These are phyloP conservation scores for Julus scanicus DNA, from an alignment of 2,888 invertebrate genomes.

Conservation along the genomic window DNA sequence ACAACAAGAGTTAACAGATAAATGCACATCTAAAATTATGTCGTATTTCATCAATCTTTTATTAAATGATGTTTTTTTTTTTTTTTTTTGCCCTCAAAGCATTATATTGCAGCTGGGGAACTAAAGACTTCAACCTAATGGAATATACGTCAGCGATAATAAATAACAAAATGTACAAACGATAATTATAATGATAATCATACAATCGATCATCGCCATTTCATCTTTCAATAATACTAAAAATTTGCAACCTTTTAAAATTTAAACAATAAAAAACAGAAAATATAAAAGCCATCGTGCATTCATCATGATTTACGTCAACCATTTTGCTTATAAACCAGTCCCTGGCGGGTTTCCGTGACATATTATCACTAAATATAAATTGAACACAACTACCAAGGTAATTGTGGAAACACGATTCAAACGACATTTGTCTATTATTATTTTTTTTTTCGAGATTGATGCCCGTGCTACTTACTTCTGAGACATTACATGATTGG, in stretches of 20 bases:
- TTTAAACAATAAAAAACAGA: constrained; percentile 39
- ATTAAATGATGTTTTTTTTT: constrained; percentile 8
- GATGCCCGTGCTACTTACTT: not conserved
- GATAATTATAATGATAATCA: constrained; percentile 17
- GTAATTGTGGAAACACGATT: not conserved
- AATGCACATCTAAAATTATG: constrained; percentile 32
- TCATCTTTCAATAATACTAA: constrained; percentile 9
- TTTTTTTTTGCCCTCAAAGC: not conserved
- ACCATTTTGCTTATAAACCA: not conserved
- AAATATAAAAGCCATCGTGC: constrained; percentile 34
- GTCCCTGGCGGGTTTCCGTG: not conserved
- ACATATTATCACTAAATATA: not conserved
- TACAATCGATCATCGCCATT: constrained; percentile 36
- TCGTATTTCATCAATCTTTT: constrained; percentile 35
- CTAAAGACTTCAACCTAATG: constrained; percentile 26
- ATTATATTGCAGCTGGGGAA: constrained; percentile 30
- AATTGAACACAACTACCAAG: not conserved
- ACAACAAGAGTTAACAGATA: not conserved
- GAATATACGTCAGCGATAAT: constrained; percentile 30
- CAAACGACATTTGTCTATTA: not conserved
- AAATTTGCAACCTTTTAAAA: constrained; percentile 35
- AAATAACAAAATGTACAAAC: constrained; percentile 42
- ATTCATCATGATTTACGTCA: constrained; percentile 2
- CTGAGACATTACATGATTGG: not conserved
- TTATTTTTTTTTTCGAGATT: not conserved